phyloP scores from a whole-genome alignment of 37 sponge, comb jelly and placozoan genomes.

The Cliona cf. orientalis region DNA sequence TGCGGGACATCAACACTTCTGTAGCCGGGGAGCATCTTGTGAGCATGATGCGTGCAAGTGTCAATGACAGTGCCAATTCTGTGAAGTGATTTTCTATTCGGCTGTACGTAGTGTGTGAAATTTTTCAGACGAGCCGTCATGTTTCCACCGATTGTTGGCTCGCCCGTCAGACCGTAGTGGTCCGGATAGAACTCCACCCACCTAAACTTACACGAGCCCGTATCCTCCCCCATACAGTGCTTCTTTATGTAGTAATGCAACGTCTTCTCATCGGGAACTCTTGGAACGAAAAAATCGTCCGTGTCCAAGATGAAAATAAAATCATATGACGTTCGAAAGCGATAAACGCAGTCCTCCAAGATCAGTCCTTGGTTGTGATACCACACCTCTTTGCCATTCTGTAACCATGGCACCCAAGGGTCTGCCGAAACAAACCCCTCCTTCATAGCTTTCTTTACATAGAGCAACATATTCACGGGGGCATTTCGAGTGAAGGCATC shows the following conservation, averaged over 20 bases:
- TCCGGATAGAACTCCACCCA: conserved; percentile 36
- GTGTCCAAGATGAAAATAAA: conserved; percentile 19
- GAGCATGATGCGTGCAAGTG: conserved; percentile 15
- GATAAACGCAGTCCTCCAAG: conserved; percentile 33
- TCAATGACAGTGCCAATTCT: conserved; percentile 8
- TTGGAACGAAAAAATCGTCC: conserved; percentile 29
- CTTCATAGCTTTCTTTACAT: conserved; percentile 11
- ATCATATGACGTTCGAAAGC: conserved; percentile 27
- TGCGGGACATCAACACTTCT: background rate
- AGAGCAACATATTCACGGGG: background rate
- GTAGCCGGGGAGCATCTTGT: conserved; percentile 13
- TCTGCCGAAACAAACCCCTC: conserved; percentile 26
- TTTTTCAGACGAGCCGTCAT: background rate
- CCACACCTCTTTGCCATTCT: background rate
- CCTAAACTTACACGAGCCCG: conserved; percentile 34
- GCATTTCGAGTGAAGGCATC: background rate
- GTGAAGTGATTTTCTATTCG: conserved; percentile 20
- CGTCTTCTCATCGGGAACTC: background rate
- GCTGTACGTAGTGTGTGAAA: conserved; percentile 4
- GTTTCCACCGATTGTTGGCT: conserved; percentile 12
- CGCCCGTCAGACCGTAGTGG: background rate
- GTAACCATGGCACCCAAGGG: conserved; percentile 3
- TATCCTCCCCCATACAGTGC: conserved; percentile 8
- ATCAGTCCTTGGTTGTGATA: conserved; percentile 35
- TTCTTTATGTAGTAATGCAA: conserved; percentile 39